phyloP scores from a whole-genome alignment of 35 echinoderm and acorn worm species.

The Eucidaris tribuloides region DNA sequence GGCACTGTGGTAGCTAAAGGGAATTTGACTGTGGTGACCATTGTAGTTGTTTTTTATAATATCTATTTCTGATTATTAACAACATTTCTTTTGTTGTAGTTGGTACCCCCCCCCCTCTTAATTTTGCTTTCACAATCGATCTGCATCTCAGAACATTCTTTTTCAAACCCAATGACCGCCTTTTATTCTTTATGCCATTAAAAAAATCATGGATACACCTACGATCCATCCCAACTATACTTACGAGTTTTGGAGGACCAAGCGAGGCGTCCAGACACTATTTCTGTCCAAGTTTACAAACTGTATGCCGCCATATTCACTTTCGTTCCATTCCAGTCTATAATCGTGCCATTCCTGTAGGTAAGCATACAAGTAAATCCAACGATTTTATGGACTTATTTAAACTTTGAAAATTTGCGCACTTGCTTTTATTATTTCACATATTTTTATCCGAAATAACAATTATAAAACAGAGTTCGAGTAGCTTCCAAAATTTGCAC shows the following conservation, averaged over 20 bases:
- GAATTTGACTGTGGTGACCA: no score
- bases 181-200: not conserved
- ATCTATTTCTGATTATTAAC: not conserved
- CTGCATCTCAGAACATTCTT: not conserved
- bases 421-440: no score
- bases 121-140: not conserved
- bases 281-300: not conserved
- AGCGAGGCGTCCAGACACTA: not conserved
- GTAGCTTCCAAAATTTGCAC: no score
- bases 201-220: not conserved
- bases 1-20: no score
- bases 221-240: not conserved
- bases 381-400: no score
- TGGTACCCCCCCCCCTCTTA: not conserved
- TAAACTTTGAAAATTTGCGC: no score
- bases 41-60: not conserved
- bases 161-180: not conserved
- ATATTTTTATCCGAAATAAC: no score
- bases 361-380: no score
- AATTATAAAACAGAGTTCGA: no score
- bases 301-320: not conserved
- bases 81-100: not conserved
- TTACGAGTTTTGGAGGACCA: constrained; percentile 13
- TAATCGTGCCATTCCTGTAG: not conserved
- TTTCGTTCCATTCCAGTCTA: not conserved